phyloP scores from a whole-genome alignment of 2,888 invertebrate species.

The Drosophila multiciliata region DNA sequence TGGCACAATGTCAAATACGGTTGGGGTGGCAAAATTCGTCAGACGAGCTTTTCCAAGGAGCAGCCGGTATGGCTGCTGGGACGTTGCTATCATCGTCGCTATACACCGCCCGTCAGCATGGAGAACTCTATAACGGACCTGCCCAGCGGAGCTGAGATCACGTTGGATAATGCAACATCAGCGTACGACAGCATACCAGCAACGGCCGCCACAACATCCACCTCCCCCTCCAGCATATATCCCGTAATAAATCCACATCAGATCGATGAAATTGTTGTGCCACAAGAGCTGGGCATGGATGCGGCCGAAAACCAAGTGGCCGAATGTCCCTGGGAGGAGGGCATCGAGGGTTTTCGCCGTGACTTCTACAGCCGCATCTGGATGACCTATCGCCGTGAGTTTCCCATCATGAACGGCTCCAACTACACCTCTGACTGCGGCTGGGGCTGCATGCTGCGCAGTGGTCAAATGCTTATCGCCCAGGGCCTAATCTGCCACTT shows the following conservation, averaged over 20 bases:
- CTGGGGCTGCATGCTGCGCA: conserved; percentile 95
- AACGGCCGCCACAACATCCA: conserved; percentile 43
- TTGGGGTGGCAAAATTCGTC: conserved; percentile 91
- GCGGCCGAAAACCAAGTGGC: conserved; percentile 83
- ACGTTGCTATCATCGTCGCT: conserved; percentile 91
- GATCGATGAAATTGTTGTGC: conserved; percentile 82
- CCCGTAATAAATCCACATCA: conserved; percentile 76
- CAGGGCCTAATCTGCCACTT: conserved; percentile 94
- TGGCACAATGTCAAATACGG: conserved; percentile 97
- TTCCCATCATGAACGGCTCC: conserved; percentile 92
- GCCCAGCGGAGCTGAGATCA: conserved; percentile 50
- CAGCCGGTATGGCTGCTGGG: conserved; percentile 95
- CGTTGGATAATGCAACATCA: conserved; percentile 70
- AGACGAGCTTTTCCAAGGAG: conserved; percentile 91
- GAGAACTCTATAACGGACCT: conserved; percentile 84
- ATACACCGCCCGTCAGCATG: conserved; percentile 87
- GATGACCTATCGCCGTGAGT: conserved; percentile 95
- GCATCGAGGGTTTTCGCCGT: conserved; percentile 92
- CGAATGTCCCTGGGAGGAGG: conserved; percentile 86
- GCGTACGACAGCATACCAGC: conserved; percentile 75
- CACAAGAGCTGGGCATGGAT: conserved; percentile 86
- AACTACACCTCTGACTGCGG: conserved; percentile 95
- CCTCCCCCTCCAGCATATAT: conserved; percentile 53
- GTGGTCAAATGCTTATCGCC: conserved; percentile 96
- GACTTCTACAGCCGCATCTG: conserved; percentile 94